phyloP scores from a whole-genome alignment of 2,797 vertebrate species.

The Echiichthys vipera region DNA sequence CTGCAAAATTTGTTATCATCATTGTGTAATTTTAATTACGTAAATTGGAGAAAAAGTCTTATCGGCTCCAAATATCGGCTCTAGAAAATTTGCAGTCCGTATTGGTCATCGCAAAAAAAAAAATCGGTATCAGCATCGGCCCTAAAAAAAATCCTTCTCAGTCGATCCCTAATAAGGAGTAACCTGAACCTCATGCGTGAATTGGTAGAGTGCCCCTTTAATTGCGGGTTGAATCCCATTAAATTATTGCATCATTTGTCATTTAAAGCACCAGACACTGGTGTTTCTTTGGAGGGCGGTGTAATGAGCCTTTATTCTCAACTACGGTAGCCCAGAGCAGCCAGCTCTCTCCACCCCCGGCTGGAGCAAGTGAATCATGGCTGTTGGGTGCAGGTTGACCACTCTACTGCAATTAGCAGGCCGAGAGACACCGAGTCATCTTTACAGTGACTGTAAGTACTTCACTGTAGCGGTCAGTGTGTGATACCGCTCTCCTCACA shows the following conservation, averaged over 20 bases:
- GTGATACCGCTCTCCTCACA: neutral
- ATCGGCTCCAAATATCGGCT: no score
- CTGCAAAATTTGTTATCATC: no score
- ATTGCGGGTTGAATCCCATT: no score
- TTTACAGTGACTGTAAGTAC: constrained; percentile 5
- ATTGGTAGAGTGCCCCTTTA: neutral
- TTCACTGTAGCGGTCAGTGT: constrained; percentile 4
- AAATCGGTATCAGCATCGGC: no score
- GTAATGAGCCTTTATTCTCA: neutral
- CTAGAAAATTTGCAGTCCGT: no score
- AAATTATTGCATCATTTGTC: no score
- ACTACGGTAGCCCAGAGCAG: neutral
- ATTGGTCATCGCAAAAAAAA: no score
- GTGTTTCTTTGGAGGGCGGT: neutral
- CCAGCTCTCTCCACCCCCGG: constrained; percentile 8
- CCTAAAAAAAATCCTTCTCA: no score
- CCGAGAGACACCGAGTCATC: neutral
- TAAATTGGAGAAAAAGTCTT: no score
- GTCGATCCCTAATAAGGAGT: no score
- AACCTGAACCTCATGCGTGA: neutral
- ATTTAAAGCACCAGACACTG: neutral
- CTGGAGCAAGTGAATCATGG: constrained; percentile 46
- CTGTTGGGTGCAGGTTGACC: constrained; percentile 14
- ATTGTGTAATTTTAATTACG: no score
- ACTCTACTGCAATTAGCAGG: no score